Percentiles rank a stretch among this genome's conserved stretches.
These are phyloP conservation scores for Acanthornis magna DNA, from an alignment of 2,797 vertebrate genomes.

Conservation along the genomic window DNA sequence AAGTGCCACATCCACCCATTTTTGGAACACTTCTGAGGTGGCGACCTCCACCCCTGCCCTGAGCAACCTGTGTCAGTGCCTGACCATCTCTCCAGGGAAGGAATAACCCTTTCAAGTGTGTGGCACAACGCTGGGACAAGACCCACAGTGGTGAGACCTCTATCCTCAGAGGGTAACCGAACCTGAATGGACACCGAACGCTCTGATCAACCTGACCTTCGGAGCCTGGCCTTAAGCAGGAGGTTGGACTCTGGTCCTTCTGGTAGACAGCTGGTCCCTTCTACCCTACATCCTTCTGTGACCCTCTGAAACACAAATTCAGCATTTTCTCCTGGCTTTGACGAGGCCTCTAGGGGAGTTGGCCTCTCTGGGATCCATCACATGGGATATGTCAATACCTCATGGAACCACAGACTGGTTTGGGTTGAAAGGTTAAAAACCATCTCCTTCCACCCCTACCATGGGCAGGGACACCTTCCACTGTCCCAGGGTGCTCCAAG, in stretches of 20 bases:
- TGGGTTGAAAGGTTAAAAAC: not conserved
- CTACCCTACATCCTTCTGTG: not conserved
- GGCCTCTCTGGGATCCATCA: not conserved
- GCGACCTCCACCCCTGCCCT: not conserved
- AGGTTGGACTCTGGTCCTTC: not conserved
- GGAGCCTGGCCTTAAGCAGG: not conserved
- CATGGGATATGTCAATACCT: fast-evolving
- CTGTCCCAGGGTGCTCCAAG: not conserved
- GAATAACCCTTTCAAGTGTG: not conserved
- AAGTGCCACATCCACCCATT: not conserved
- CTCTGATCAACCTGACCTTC: not conserved
- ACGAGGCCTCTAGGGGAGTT: not conserved
- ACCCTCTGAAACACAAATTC: not conserved
- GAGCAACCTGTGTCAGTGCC: not conserved
- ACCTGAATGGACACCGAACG: not conserved
- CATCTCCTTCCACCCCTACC: not conserved
- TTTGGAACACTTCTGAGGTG: not conserved
- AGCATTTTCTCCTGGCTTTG: not conserved
- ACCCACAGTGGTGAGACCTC: not conserved
- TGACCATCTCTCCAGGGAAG: not conserved
- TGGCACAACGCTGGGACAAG: not conserved
- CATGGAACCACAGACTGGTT: not conserved
- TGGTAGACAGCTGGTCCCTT: not conserved
- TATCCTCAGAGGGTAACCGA: not conserved
- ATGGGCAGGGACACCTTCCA: not conserved